Conservation (phyloP, 2,797 vertebrate species). For the Taeniopygia guttata region DNA sequence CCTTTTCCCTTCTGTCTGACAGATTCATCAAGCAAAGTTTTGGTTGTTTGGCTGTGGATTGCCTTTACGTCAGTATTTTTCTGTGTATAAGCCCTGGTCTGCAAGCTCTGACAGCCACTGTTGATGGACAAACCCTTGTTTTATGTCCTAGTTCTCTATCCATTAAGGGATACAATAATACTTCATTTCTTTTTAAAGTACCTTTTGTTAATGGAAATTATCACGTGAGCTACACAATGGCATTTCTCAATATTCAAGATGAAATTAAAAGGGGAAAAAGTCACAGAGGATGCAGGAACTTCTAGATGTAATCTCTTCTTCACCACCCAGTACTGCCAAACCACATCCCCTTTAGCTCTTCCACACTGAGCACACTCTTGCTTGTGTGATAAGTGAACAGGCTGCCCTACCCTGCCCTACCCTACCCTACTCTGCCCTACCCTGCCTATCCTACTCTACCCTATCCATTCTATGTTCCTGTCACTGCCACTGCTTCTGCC, state of each 20-base stretch:
- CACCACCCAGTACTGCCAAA: neutral
- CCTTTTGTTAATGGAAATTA: neutral
- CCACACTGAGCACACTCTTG: neutral
- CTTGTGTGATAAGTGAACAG: neutral
- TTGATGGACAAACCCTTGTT: neutral
- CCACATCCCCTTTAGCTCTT: neutral
- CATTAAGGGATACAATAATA: neutral
- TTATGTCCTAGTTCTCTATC: neutral
- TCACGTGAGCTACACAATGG: neutral
- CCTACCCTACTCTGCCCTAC: neutral
- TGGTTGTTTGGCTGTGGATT: neutral
- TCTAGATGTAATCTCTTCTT: neutral
- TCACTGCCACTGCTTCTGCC: neutral
- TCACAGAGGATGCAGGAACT: neutral
- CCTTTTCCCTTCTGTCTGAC: neutral
- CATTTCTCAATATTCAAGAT: neutral
- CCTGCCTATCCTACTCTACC: neutral
- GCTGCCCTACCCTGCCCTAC: neutral
- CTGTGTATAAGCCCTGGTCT: neutral
- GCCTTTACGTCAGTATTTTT: neutral
- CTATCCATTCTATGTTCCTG: accelerated
- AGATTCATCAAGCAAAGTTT: neutral
- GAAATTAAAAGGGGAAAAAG: neutral
- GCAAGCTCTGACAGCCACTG: neutral
- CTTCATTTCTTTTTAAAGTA: neutral